Evolutionary conservation across 1,140 invertebrate species (phyloP), one percentile per base, ranked within the genome.

Genomic region (Antheraea mylitta): DNA sequence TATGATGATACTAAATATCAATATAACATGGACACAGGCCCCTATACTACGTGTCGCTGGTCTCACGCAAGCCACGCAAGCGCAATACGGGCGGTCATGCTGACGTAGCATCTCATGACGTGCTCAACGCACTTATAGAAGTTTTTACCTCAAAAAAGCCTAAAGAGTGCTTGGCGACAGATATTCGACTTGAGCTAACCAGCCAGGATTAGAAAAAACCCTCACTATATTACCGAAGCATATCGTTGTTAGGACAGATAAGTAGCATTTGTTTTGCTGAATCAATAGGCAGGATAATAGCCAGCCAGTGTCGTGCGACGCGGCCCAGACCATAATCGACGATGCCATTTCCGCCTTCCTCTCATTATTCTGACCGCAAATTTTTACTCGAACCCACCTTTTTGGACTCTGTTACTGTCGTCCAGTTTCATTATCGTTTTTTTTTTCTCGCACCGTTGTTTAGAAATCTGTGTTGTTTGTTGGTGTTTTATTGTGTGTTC

Each of bases 291-390:
- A 53, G 45, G 9, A 13, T 53, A 53, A 53, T 16, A 53, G 45
- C 45, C 16, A 1, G 45, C 11, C 45, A 16, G 38, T 11, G 38
- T 9, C 38, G 38, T 42, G 38, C 22, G 22, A 30, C 22, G 45
- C 45, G 45, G 16, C 13, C 6, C 16, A 53, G 13, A 53, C 45
- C 45, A 16, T 53, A 53, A 53, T 53, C 45, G 45, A 53, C 45
- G 45, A 53, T 53, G 16, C 45, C 45, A 53, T 53, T 53, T 53
- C 45, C 45, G 45, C 13, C 45, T 53, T 53, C 45, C 45, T 13
- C 45, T 53, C 45, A 53, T 53, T 53, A 53, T 53, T 53, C 11
- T 53, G 45, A 53, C 45, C 45, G 45, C 45, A 53, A 53, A 53
- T 53, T 53, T 4, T 53, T 13, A 53, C 45, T 53, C 11, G 45